Percentiles rank a stretch among this genome's conserved stretches.
phyloP scores from a whole-genome alignment of 2,888 invertebrate species.

The Melinaea marsaeus region DNA sequence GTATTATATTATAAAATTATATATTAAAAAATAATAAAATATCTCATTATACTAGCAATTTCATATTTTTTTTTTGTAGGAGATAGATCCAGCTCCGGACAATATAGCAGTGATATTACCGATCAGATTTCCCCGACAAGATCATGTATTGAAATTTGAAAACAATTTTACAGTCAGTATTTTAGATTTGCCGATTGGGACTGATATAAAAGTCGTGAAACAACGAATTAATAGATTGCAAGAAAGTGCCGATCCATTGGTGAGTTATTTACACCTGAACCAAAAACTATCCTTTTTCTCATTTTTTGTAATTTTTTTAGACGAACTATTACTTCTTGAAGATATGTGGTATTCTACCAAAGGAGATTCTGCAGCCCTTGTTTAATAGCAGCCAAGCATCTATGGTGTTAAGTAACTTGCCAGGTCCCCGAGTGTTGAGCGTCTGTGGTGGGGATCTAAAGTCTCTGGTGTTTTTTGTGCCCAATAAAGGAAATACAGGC shows the following conservation, averaged over 20 bases:
- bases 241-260: conserved; percentile 60
- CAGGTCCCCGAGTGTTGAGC: conserved; percentile 60
- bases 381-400: conserved; percentile 68
- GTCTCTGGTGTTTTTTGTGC: conserved; percentile 72
- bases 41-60: background rate
- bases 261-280: conserved; percentile 39
- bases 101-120: conserved; percentile 53
- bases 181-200: conserved; percentile 60
- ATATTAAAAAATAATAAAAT: too few species aligned
- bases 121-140: conserved; percentile 44
- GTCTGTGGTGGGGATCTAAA: conserved; percentile 62
- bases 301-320: conserved; percentile 30
- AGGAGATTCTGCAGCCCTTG: conserved; percentile 51
- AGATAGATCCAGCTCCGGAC: conserved; percentile 44
- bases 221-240: conserved; percentile 49
- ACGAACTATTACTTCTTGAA: conserved; percentile 72
- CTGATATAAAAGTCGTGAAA: conserved; percentile 40
- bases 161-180: conserved; percentile 74
- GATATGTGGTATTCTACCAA: conserved; percentile 62
- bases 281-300: too few species aligned
- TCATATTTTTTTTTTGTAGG: conserved; percentile 35
- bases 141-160: conserved; percentile 43
- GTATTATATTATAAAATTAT: too few species aligned
- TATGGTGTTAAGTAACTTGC: conserved; percentile 72
- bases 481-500: conserved; percentile 73